phyloP scores from a whole-genome alignment of 2,888 invertebrate genomes.

The Colletes collaris region DNA sequence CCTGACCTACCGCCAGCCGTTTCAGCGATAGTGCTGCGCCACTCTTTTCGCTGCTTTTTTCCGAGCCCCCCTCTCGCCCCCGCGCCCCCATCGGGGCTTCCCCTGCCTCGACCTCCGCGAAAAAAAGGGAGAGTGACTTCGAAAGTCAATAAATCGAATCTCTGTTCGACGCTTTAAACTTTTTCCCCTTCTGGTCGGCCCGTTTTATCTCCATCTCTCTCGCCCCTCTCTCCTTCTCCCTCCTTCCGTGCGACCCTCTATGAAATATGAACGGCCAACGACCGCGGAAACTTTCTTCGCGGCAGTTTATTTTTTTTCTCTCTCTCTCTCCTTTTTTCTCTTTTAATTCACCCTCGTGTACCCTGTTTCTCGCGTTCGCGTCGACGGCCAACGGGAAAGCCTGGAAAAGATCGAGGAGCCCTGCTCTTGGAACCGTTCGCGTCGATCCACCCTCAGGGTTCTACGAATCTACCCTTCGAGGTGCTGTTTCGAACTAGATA shows the following conservation, averaged over 20 bases:
- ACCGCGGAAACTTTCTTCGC: constrained; percentile 15
- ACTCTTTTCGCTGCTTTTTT: constrained; percentile 49
- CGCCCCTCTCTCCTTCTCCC: background rate
- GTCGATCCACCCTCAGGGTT: too few species aligned
- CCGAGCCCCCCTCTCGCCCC: constrained; percentile 8
- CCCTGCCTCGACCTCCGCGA: constrained; percentile 54
- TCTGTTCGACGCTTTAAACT: constrained; percentile 62
- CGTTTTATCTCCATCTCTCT: constrained; percentile 15
- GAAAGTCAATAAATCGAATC: constrained; percentile 71
- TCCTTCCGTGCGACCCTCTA: background rate
- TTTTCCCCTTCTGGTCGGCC: constrained; percentile 28
- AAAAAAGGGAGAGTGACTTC: constrained; percentile 72
- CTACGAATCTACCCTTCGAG: too few species aligned
- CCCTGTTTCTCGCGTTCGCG: too few species aligned
- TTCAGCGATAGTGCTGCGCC: constrained; percentile 63
- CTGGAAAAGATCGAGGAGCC: too few species aligned
- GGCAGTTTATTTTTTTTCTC: too few species aligned
- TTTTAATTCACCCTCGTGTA: too few species aligned
- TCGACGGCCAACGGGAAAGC: too few species aligned
- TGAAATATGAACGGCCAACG: constrained; percentile 26
- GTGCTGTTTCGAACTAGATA: too few species aligned
- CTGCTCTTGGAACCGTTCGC: too few species aligned
- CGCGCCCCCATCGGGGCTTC: constrained; percentile 40
- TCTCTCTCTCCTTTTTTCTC: too few species aligned
- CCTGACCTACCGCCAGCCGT: constrained; percentile 74